Evolutionary conservation across 2,797 vertebrate genomes (phyloP), one percentile per base, ranked within the genome.

Genomic region (Saxicola maurus): DNA sequence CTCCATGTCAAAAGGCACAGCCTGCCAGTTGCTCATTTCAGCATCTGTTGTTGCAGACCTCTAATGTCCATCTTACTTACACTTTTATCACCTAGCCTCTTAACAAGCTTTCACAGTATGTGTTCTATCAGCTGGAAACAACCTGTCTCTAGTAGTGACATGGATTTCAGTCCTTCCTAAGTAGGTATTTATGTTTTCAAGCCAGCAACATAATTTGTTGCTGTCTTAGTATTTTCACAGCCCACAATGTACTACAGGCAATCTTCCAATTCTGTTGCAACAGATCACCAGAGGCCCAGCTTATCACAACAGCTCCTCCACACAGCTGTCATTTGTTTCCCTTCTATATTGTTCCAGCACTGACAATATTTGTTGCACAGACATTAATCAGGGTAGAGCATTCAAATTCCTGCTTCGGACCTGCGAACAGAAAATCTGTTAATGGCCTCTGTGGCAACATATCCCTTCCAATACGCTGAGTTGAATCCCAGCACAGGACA

Each of bases 281-380:
- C 19, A 48, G 40, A 83, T 35, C 64, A 86, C 38, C 57, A 82
- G 57, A 84, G 56, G 49, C 49, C 65, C 53, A 81, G 28, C 38
- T 86, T 81, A 85, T 86, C 79, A 49, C 23, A 42, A 82, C 86
- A 69, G 84, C 86, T 89, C 83, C 80, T 87, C 71, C 76, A 77
- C 78, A 49, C 75, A 94, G 86, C 59, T 89, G 78, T 48, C 74
- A 75, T 42, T 89, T 84, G 61, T 95, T 90, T 86, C 65, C 77
- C 76, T 86, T 37, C 81, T 52, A 7, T 43, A 73, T 51, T 88
- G 45, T 67, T 86, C 28, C 71, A 83, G 48, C 46, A 61, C 28
- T 66, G 43, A 85, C 82, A 86, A 9, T 43, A 53, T 75, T 71
- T 79, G 46, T 33, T 61, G 56, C 59, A 48, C 45, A 68, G 37